phyloP scores from a whole-genome alignment of 2,113 vertebrate genomes.

The Polypterus senegalus region DNA sequence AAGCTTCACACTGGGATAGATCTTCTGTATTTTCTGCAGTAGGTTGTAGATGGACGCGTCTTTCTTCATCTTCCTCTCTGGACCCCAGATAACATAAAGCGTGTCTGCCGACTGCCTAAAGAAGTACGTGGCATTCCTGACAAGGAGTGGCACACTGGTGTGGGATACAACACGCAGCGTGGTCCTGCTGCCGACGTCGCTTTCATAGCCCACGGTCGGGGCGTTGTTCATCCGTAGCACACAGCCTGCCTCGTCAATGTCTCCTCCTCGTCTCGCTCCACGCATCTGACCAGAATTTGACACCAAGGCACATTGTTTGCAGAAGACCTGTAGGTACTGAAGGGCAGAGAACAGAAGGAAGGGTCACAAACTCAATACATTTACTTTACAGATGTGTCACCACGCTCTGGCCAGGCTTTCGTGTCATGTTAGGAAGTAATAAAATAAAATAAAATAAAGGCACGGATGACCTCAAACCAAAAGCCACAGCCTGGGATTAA shows the following conservation, averaged over 20 bases:
- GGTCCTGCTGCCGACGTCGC: conserved; percentile 67
- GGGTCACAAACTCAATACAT: too few species aligned
- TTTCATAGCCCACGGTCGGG: conserved; percentile 63
- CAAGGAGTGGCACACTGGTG: conserved; percentile 73
- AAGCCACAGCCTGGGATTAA: too few species aligned
- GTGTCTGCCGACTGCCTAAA: conserved; percentile 64
- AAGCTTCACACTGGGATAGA: conserved; percentile 51
- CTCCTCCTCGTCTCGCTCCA: conserved; percentile 47
- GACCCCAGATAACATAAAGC: conserved; percentile 81
- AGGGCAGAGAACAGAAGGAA: background rate
- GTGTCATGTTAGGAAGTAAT: too few species aligned
- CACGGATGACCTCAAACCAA: too few species aligned
- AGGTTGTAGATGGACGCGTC: conserved; percentile 56
- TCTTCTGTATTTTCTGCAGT: conserved; percentile 50
- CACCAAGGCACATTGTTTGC: conserved; percentile 66
- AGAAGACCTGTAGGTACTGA: conserved; percentile 40
- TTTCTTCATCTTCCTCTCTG: conserved; percentile 66
- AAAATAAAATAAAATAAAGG: too few species aligned
- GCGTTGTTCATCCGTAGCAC: conserved; percentile 91
- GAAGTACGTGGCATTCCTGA: conserved; percentile 63
- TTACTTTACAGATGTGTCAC: too few species aligned
- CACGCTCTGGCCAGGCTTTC: too few species aligned
- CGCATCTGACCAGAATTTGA: conserved; percentile 94
- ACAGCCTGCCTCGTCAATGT: conserved; percentile 64
- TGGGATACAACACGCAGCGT: conserved; percentile 77